A percentile compares a stretch with the other conserved stretches of the same genome.
Evolutionary conservation across 2,888 invertebrate species (phyloP).

Genomic region (Zygogramma bicolorata): DNA sequence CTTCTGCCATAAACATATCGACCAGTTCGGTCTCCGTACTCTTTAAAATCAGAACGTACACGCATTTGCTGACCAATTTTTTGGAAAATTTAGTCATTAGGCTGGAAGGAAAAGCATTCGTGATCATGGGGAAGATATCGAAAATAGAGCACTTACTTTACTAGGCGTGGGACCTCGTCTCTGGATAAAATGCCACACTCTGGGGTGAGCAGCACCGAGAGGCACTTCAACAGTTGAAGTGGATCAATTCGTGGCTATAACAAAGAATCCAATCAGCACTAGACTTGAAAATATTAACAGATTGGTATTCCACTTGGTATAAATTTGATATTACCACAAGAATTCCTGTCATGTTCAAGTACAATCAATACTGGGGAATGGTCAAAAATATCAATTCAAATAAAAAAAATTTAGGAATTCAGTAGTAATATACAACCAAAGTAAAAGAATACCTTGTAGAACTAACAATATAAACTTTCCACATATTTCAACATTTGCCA

Average conservation of each 20-base stretch:
- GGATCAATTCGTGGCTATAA: slow-evolving; percentile 94
- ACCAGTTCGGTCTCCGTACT: slow-evolving; percentile 86
- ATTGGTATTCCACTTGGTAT: neutral
- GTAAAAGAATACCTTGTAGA: too few species aligned
- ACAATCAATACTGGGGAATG: too few species aligned
- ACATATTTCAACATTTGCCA: too few species aligned
- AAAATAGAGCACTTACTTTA: slow-evolving; percentile 74
- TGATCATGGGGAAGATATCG: slow-evolving; percentile 16
- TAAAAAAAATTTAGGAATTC: neutral
- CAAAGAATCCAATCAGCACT: slow-evolving; percentile 2
- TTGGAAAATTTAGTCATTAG: slow-evolving; percentile 96
- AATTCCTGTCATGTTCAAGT: neutral
- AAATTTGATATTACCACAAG: neutral
- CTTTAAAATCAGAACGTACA: slow-evolving; percentile 92
- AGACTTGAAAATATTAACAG: slow-evolving; percentile 7
- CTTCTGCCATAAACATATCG: slow-evolving; percentile 89
- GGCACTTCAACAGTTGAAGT: slow-evolving; percentile 86
- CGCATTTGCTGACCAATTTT: slow-evolving; percentile 95
- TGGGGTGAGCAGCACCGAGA: slow-evolving; percentile 85
- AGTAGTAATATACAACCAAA: too few species aligned
- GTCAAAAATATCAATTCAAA: neutral
- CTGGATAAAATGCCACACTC: slow-evolving; percentile 90
- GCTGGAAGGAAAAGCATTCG: slow-evolving; percentile 68
- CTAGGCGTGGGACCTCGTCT: slow-evolving; percentile 88
- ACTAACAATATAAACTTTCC: too few species aligned